These are phyloP conservation scores for Boulengeromyrus knoepffleri DNA, from an alignment of 2,113 vertebrate species.

Conservation along the genomic window DNA sequence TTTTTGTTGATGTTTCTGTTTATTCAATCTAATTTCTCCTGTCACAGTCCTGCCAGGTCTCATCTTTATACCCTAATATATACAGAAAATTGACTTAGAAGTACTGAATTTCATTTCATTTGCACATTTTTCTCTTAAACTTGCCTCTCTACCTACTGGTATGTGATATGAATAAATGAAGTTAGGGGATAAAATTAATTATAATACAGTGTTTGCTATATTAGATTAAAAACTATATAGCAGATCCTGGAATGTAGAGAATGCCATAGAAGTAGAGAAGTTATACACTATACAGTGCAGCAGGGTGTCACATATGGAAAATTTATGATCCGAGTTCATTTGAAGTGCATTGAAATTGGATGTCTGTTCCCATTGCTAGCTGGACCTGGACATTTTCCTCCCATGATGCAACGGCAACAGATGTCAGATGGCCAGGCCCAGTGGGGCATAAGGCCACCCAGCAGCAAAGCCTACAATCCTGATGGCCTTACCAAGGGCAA, in stretches of 20 bases:
- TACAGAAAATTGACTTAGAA: background rate
- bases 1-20: background rate
- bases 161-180: background rate
- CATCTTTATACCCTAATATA: background rate
- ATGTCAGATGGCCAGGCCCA: constrained; percentile 49
- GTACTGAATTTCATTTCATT: background rate
- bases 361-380: constrained; percentile 42
- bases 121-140: background rate
- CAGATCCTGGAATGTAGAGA: background rate
- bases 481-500: constrained; percentile 77
- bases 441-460: constrained; percentile 45
- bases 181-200: background rate
- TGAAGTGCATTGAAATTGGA: background rate
- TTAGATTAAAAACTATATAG: background rate
- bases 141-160: background rate
- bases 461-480: constrained; percentile 71
- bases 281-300: background rate
- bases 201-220: background rate
- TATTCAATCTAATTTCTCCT: background rate
- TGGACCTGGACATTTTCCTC: constrained; percentile 66
- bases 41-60: background rate
- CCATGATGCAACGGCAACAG: constrained; percentile 61
- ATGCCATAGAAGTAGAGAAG: background rate
- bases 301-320: background rate
- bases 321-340: background rate